Percentiles rank a stretch among this genome's conserved stretches.
phyloP scores from a whole-genome alignment of 64 coral and sea anemone species.

The Hydrozoanthus tunicans region DNA sequence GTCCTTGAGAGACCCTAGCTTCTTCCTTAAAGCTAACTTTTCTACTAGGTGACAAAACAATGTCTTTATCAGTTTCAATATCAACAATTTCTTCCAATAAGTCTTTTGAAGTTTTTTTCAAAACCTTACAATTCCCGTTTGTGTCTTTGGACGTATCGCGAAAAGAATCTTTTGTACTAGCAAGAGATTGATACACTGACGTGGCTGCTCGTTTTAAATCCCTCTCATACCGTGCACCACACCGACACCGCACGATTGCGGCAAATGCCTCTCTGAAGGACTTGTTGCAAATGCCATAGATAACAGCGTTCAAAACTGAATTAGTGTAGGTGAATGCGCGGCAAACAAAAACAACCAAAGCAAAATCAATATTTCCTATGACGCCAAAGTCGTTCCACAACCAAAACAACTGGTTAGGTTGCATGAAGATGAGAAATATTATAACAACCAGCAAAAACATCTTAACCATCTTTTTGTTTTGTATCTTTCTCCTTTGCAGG shows the following conservation, averaged over 20 bases:
- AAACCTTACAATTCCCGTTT: not conserved
- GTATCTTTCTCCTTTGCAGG: slow-evolving; percentile 63
- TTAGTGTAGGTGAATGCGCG: slow-evolving; percentile 85
- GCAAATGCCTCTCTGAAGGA: slow-evolving; percentile 69
- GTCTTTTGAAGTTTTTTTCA: not conserved
- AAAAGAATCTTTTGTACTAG: not conserved
- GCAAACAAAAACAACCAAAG: slow-evolving; percentile 65
- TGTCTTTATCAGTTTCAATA: too few relatives aligned
- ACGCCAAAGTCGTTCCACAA: slow-evolving; percentile 63
- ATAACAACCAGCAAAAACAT: slow-evolving; percentile 87
- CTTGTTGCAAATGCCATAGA: slow-evolving; percentile 80
- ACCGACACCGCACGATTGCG: slow-evolving; percentile 61
- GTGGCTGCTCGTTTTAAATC: slow-evolving; percentile 5
- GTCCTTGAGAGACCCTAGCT: not conserved
- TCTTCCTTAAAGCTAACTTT: slow-evolving; percentile 19
- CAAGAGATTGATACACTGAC: not conserved
- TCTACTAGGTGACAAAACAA: not conserved
- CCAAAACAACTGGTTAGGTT: slow-evolving; percentile 90
- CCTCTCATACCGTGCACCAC: slow-evolving; percentile 48
- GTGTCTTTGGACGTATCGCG: not conserved
- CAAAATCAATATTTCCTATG: slow-evolving; percentile 42
- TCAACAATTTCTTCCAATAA: not conserved
- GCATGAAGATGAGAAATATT: slow-evolving; percentile 91
- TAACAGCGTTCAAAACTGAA: slow-evolving; percentile 72
- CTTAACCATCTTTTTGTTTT: slow-evolving; percentile 78